Conservation (phyloP, 2,113 vertebrate species). For the human region GRCh38 chr1:61015501-61016000, state of each 20-base stretch:
- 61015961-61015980: slow-evolving; percentile 87
- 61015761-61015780: slow-evolving; percentile 82
- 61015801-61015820: slow-evolving; percentile 83
- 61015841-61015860: slow-evolving; percentile 87
- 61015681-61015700: neutral
- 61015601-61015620: neutral
- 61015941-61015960: slow-evolving; percentile 86
- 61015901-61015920: slow-evolving; percentile 85
- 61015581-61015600: neutral
- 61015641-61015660: neutral
- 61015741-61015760: slow-evolving; percentile 75
- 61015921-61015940: slow-evolving; percentile 86
- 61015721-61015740: slow-evolving; percentile 12
- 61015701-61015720: neutral
- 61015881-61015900: slow-evolving; percentile 84
- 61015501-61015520: neutral
- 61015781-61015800: slow-evolving; percentile 84
- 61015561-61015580: neutral
- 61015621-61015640: neutral
- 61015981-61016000: slow-evolving; percentile 83
- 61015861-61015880: slow-evolving; percentile 86
- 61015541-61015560: neutral
- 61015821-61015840: slow-evolving; percentile 85
- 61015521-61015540: neutral
- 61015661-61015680: neutral